Conservation (phyloP, 2,113 vertebrate genomes). For the Odocoileus hemionus region DNA sequence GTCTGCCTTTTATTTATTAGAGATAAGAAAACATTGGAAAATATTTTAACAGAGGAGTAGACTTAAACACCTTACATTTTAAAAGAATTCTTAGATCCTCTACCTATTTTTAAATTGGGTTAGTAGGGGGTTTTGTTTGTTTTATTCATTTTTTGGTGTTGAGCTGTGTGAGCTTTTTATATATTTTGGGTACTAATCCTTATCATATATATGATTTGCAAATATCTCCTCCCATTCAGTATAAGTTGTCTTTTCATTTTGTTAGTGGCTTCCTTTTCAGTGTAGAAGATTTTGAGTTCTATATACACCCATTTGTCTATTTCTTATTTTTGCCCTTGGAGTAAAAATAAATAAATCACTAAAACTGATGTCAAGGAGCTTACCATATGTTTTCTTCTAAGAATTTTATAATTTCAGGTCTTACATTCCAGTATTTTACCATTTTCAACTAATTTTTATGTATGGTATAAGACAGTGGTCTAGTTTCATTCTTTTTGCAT, state of each 20-base stretch:
- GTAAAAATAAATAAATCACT: background rate
- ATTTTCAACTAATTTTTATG: background rate
- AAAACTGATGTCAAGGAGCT: background rate
- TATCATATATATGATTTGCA: background rate
- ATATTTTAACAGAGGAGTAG: background rate
- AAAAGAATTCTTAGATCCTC: background rate
- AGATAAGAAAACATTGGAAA: background rate
- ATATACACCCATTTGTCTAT: background rate
- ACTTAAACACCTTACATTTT: background rate
- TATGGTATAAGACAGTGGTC: background rate
- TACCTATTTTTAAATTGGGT: background rate
- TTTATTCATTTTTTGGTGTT: background rate
- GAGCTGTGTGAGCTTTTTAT: background rate
- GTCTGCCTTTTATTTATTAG: background rate
- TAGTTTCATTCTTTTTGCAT: background rate
- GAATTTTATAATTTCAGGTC: background rate
- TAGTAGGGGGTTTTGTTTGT: background rate
- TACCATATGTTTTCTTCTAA: background rate
- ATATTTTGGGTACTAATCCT: background rate
- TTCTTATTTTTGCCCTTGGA: background rate
- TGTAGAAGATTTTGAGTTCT: background rate
- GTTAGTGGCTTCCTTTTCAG: background rate
- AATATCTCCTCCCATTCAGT: background rate
- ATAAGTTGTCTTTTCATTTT: background rate
- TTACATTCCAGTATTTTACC: background rate